phyloP scores from a whole-genome alignment of 2,888 invertebrate species.

The Neoitamus cyanurus region DNA sequence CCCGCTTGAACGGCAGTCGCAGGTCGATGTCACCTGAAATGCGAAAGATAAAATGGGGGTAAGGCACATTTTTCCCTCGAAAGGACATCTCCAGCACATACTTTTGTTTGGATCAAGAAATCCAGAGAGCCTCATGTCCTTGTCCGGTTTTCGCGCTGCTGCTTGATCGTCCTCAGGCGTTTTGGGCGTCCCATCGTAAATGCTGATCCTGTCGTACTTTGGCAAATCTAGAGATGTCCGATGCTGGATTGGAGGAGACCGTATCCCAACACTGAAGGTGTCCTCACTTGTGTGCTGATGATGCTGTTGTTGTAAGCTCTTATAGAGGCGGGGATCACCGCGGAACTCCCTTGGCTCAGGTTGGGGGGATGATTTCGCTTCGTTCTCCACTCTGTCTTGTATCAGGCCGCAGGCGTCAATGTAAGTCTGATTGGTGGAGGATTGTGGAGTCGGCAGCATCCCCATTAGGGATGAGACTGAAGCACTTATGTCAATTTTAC shows the following conservation, averaged over 20 bases:
- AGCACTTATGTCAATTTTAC: constrained; percentile 47
- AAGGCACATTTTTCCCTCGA: neutral
- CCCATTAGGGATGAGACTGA: constrained; percentile 38
- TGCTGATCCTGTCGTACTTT: constrained; percentile 59
- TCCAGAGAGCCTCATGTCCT: constrained; percentile 58
- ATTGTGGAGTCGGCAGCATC: neutral
- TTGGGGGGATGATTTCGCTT: neutral
- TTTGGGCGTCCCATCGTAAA: constrained; percentile 60
- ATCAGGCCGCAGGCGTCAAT: neutral
- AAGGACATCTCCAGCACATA: constrained; percentile 44
- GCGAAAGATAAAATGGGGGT: neutral
- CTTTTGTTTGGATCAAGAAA: constrained; percentile 55
- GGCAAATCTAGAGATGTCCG: constrained; percentile 45
- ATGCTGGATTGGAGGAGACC: neutral
- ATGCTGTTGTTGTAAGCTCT: neutral
- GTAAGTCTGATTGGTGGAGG: neutral
- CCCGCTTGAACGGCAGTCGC: constrained; percentile 82
- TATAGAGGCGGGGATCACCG: constrained; percentile 41
- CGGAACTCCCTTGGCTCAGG: constrained; percentile 41
- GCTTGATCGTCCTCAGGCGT: constrained; percentile 55
- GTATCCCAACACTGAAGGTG: neutral
- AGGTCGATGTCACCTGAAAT: constrained; percentile 76
- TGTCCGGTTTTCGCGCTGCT: constrained; percentile 56
- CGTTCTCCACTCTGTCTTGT: neutral
- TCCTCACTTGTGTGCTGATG: neutral